These are phyloP conservation scores for Melanotaenia parkinsoni DNA, from an alignment of 2,797 vertebrate genomes.

Conservation along the genomic window DNA sequence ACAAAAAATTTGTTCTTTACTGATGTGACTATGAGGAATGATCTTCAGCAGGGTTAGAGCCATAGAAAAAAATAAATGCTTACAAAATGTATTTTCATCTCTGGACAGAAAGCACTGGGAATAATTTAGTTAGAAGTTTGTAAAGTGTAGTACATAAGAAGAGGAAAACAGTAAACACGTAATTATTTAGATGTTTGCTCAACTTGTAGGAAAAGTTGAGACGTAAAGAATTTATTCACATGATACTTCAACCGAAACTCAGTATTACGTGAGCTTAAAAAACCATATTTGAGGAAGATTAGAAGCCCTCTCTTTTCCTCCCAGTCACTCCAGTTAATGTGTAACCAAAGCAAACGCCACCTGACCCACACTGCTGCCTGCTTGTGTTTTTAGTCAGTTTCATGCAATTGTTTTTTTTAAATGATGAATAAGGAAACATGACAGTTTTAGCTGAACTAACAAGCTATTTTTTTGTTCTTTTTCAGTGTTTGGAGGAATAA, in stretches of 20 bases:
- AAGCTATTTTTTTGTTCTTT: slow-evolving; percentile 6
- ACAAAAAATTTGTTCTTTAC: not conserved
- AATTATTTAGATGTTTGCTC: not conserved
- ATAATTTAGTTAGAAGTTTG: too few species aligned
- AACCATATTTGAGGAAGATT: slow-evolving; percentile 24
- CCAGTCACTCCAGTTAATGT: slow-evolving; percentile 65
- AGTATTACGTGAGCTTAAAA: slow-evolving; percentile 10
- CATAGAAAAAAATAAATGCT: not conserved
- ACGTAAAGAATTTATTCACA: not conserved
- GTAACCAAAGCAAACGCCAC: slow-evolving; percentile 46
- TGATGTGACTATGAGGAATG: not conserved
- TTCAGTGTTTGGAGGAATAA: slow-evolving; percentile 28
- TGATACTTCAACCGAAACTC: slow-evolving; percentile 41
- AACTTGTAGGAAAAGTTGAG: not conserved
- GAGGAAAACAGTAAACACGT: not conserved
- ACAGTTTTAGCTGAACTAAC: slow-evolving; percentile 11
- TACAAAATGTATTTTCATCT: too few species aligned
- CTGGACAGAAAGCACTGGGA: too few species aligned
- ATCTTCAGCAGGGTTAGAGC: not conserved
- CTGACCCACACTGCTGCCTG: slow-evolving; percentile 15
- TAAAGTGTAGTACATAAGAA: not conserved
- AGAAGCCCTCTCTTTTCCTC: slow-evolving; percentile 23
- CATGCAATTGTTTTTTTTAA: not conserved
- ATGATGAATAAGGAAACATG: not conserved
- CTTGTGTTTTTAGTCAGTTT: slow-evolving; percentile 8